Percentiles rank a stretch among this genome's conserved stretches.
These are phyloP conservation scores for Centropristis striata DNA, from an alignment of 2,113 vertebrate species.

Conservation along the genomic window DNA sequence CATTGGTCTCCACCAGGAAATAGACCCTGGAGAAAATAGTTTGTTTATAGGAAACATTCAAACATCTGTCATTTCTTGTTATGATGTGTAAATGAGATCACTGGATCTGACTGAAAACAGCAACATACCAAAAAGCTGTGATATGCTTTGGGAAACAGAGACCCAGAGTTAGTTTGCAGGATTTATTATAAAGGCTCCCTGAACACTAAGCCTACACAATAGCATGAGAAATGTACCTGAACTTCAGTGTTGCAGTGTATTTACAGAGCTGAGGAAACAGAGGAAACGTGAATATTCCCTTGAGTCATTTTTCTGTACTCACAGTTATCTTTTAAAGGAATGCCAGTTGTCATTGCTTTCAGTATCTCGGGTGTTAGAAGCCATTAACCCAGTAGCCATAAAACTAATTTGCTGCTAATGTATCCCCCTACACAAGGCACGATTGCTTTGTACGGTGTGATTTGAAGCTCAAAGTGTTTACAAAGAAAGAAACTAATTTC, in stretches of 20 bases:
- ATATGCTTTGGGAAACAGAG: neutral
- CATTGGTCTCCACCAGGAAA: neutral
- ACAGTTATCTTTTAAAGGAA: neutral
- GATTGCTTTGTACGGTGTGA: neutral
- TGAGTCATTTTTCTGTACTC: neutral
- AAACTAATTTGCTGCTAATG: neutral
- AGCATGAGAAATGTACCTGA: neutral
- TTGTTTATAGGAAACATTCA: neutral
- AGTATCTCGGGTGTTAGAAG: neutral
- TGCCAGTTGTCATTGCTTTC: neutral
- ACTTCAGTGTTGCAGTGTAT: neutral
- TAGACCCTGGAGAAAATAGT: neutral
- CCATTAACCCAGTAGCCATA: neutral
- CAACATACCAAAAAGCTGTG: neutral
- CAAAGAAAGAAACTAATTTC: neutral
- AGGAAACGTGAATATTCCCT: neutral
- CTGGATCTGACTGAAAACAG: neutral
- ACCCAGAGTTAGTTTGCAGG: neutral
- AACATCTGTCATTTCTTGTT: constrained; percentile 10
- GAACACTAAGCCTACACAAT: neutral
- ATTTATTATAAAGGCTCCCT: neutral
- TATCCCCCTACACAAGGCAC: neutral
- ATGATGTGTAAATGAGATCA: neutral
- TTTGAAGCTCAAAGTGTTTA: neutral
- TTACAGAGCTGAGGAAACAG: neutral